Conservation (phyloP, 2,888 invertebrate genomes). For the Callyntrura sp. region DNA sequence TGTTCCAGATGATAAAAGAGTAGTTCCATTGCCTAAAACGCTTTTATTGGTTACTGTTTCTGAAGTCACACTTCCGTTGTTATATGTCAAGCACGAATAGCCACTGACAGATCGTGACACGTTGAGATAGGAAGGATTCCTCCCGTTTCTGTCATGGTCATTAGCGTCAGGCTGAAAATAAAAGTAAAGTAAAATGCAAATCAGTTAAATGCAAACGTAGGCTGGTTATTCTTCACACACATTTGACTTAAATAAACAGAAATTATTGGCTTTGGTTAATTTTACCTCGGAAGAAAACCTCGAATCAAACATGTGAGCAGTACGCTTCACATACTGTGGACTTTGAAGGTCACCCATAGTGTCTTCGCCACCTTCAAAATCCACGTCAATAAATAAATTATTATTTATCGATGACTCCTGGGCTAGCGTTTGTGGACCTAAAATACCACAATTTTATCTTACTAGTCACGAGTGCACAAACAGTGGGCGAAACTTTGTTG, state of each 20-base stretch:
- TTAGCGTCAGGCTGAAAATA: conserved; percentile 59
- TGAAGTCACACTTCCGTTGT: conserved; percentile 71
- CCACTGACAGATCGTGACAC: conserved; percentile 96
- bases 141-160: conserved; percentile 63
- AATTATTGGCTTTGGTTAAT: neutral
- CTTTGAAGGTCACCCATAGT: conserved; percentile 83
- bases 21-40: conserved; percentile 67
- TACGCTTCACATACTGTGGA: conserved; percentile 86
- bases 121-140: conserved; percentile 94
- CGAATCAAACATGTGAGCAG: conserved; percentile 84
- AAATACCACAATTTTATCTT: neutral
- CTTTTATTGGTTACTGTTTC: conserved; percentile 64
- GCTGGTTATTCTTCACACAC: neutral
- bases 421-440: conserved; percentile 58
- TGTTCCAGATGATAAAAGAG: conserved; percentile 52
- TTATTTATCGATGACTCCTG: conserved; percentile 63
- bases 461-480: no score
- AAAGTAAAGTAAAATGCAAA: neutral
- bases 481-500: neutral
- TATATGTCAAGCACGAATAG: conserved; percentile 89
- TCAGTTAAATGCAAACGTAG: neutral
- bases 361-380: conserved; percentile 70
- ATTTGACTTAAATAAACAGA: neutral
- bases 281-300: conserved; percentile 77
- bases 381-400: conserved; percentile 70